Evolutionary conservation across 2,888 invertebrate genomes (phyloP), one percentile per base, ranked within the genome.

Genomic region (Crossocerus cetratus): DNA sequence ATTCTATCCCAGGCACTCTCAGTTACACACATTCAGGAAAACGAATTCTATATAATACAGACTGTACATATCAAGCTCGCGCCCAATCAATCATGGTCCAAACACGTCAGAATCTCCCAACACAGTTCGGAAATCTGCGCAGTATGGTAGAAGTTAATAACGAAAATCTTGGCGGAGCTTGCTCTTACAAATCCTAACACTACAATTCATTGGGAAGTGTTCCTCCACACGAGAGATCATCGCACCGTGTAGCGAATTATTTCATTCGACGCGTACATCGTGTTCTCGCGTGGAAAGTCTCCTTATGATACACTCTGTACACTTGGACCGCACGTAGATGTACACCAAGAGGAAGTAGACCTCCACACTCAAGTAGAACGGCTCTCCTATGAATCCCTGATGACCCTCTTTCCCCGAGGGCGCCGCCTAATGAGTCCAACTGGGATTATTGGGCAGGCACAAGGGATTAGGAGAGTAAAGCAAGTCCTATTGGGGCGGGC

Each of bases 401-500:
- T 32, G 32, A 5, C 1, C 5, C 5, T 32, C 3, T 8, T 11
- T 4, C 32, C 11, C 16, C 49, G 14, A 4, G 49, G 13, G 16
- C 49, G 3, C 13, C 14, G 49, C 53, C 43, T 67, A 82, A 55
- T 80, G 80, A 54, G 84, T 81, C 84, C 84, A 84, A 18, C 76
- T 72, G 49, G 81, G 77, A 70, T 86, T 77, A 74, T 76, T 83
- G 13, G 81, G 76, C 20, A 83, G 60, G 61, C 82, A 86, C 44
- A 77, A 76, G 75, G 82, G 81, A 54, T 65, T 83, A 80, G 83
- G 84, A 81, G 83, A 85, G 80, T 85, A 86, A 76, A 84, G 83
- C 74, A 87, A 85, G 56, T 86, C 83, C 86, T 89, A 89, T 86
- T 89, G 89, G 21, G 88, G 87, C 8, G 90, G 89, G 64, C 89